Conservation (phyloP, 2,888 invertebrate species). For the Athripsodes cinereus region DNA sequence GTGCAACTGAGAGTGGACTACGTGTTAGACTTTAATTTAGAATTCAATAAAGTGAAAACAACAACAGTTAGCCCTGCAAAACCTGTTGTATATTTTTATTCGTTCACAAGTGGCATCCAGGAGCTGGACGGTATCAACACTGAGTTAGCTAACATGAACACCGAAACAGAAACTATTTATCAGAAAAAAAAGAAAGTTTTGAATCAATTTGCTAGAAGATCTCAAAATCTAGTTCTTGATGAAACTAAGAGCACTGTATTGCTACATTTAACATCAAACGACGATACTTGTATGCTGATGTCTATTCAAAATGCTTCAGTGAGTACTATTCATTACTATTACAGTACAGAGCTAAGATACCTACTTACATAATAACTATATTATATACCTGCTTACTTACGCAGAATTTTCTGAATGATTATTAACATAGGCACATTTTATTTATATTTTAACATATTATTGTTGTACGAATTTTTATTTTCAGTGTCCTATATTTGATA, state of each 20-base stretch:
- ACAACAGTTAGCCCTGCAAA: conserved; percentile 44
- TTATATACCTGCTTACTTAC: too few species aligned
- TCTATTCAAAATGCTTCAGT: conserved; percentile 74
- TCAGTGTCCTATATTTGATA: conserved; percentile 80
- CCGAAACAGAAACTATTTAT: background rate
- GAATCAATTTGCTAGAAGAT: background rate
- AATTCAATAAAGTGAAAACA: conserved; percentile 38
- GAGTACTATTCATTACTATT: too few species aligned
- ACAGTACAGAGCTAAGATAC: too few species aligned
- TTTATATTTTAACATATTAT: too few species aligned
- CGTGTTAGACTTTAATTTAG: conserved; percentile 54
- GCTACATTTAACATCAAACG: conserved; percentile 58
- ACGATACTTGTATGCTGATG: conserved; percentile 66
- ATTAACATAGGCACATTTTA: too few species aligned
- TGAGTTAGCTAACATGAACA: background rate
- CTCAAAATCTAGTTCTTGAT: background rate
- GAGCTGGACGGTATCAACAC: background rate
- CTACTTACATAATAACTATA: too few species aligned
- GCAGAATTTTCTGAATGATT: too few species aligned
- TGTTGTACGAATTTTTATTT: too few species aligned
- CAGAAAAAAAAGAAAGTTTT: background rate
- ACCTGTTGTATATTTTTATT: conserved; percentile 50
- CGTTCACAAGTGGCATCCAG: conserved; percentile 34
- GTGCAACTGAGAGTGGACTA: conserved; percentile 55
- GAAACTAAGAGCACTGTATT: conserved; percentile 48